Conservation (phyloP, 2,888 invertebrate genomes). For the Oscheius sp. region DNA sequence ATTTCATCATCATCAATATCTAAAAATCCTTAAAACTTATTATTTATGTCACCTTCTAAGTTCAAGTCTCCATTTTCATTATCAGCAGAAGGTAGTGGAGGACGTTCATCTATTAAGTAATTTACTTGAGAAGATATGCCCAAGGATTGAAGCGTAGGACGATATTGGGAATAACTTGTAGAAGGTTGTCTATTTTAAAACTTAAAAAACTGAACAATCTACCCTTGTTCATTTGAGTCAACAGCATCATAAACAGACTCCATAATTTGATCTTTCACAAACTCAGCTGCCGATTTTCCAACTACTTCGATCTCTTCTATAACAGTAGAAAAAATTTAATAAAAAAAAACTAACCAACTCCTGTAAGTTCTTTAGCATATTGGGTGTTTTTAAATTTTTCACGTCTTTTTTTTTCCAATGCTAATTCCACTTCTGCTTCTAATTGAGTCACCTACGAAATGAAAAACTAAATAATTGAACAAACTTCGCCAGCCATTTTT, state of each 20-base stretch:
- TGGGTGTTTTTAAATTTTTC: conserved; percentile 55
- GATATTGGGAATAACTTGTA: conserved; percentile 18
- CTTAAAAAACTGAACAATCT: background rate
- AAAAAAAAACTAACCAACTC: conserved; percentile 33
- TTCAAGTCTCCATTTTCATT: conserved; percentile 14
- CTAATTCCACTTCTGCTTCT: conserved; percentile 62
- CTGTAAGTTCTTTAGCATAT: conserved; percentile 57
- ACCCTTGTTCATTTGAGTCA: background rate
- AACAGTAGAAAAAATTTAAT: background rate
- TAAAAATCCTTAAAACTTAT: conserved; percentile 71
- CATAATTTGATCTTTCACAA: conserved; percentile 52
- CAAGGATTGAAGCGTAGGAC: conserved; percentile 62
- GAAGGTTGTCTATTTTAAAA: background rate
- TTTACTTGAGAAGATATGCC: conserved; percentile 48
- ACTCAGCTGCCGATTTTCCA: conserved; percentile 19
- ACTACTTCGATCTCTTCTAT: conserved; percentile 31
- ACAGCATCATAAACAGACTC: conserved; percentile 55
- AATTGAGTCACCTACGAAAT: conserved; percentile 42
- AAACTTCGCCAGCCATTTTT: conserved; percentile 29
- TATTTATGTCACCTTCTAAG: background rate
- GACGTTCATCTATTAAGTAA: background rate
- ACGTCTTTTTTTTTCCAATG: conserved; percentile 61
- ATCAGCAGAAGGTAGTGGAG: background rate
- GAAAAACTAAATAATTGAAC: background rate
- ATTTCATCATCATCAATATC: conserved; percentile 88